Evolutionary conservation across 2,113 vertebrate species (phyloP).

Genomic region (Tetraodon nigroviridis): DNA sequence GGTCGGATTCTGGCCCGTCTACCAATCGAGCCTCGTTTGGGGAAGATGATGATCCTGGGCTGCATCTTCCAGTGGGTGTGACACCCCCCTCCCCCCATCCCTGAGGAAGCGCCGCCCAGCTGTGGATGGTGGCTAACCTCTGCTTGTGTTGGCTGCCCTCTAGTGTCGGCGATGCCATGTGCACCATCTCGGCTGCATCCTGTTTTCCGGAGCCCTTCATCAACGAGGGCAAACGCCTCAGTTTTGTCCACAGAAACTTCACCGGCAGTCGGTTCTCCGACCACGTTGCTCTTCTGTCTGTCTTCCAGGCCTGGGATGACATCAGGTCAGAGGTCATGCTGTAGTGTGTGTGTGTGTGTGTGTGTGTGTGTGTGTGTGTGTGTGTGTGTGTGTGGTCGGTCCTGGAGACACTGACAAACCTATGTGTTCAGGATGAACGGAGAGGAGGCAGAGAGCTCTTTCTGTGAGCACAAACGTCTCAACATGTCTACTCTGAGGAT

Average conservation of each 20-base stretch:
- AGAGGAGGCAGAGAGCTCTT: slow-evolving; percentile 87
- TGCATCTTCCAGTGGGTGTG: slow-evolving; percentile 92
- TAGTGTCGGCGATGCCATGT: slow-evolving; percentile 91
- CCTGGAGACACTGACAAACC: neutral
- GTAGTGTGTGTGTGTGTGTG: neutral
- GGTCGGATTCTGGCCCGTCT: slow-evolving; percentile 90
- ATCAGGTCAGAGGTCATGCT: slow-evolving; percentile 76
- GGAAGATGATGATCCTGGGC: slow-evolving; percentile 99
- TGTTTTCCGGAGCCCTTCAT: slow-evolving; percentile 95
- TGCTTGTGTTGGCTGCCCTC: slow-evolving; percentile 17
- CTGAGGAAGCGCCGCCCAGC: neutral
- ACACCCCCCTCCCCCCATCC: too few species aligned
- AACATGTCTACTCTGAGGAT: slow-evolving; percentile 94
- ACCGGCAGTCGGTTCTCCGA: slow-evolving; percentile 89
- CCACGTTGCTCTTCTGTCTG: slow-evolving; percentile 88
- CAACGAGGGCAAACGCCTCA: slow-evolving; percentile 88
- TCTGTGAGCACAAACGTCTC: slow-evolving; percentile 93
- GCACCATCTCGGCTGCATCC: slow-evolving; percentile 90
- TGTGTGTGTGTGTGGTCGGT: too few species aligned
- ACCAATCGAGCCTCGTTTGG: slow-evolving; percentile 92
- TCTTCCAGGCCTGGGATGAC: slow-evolving; percentile 96
- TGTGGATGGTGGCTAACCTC: neutral
- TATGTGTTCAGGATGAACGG: slow-evolving; percentile 81
- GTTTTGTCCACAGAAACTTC: slow-evolving; percentile 92
- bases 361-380: neutral